A percentile compares a stretch with the other conserved stretches of the same genome.
Conservation (phyloP, 2,888 invertebrate species). For the Camptogramma bilineatum region DNA sequence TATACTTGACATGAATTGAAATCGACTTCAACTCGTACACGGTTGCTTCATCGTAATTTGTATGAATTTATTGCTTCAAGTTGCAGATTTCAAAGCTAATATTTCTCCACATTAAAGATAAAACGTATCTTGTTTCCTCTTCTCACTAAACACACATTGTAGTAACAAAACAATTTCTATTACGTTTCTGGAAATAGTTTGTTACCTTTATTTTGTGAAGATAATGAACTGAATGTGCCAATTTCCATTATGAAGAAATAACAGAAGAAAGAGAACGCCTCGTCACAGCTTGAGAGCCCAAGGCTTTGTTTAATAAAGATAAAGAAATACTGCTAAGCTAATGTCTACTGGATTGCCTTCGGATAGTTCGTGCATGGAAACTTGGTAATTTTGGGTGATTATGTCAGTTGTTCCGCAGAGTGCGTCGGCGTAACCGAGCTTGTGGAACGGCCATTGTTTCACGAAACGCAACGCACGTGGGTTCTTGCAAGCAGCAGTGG, state of each 20-base stretch:
- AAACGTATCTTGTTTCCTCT: not conserved
- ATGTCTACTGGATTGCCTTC: slow-evolving; percentile 71
- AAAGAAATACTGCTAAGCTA: slow-evolving; percentile 67
- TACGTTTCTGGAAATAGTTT: slow-evolving; percentile 3
- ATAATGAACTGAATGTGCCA: slow-evolving; percentile 9
- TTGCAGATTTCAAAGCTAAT: not conserved
- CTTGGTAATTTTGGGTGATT: slow-evolving; percentile 73
- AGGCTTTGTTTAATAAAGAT: slow-evolving; percentile 73
- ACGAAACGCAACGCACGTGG: slow-evolving; percentile 73
- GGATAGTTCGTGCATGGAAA: slow-evolving; percentile 64
- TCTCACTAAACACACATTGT: slow-evolving; percentile 10
- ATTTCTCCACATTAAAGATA: not conserved
- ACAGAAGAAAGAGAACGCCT: slow-evolving; percentile 67
- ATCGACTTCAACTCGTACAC: slow-evolving; percentile 10
- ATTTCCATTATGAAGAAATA: slow-evolving; percentile 30
- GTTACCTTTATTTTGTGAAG: slow-evolving; percentile 2
- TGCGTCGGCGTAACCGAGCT: slow-evolving; percentile 68
- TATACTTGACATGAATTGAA: slow-evolving; percentile 30
- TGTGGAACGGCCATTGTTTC: slow-evolving; percentile 70
- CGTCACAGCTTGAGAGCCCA: slow-evolving; percentile 70
- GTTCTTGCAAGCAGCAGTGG: slow-evolving; percentile 63
- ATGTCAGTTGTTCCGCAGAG: slow-evolving; percentile 74
- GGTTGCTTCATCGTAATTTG: slow-evolving; percentile 1
- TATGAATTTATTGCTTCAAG: slow-evolving; percentile 9
- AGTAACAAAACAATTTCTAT: slow-evolving; percentile 4